Evolutionary conservation across 1,140 invertebrate genomes (phyloP), one percentile per base, ranked within the genome.

Genomic region (Drosophila lacertosa): DNA sequence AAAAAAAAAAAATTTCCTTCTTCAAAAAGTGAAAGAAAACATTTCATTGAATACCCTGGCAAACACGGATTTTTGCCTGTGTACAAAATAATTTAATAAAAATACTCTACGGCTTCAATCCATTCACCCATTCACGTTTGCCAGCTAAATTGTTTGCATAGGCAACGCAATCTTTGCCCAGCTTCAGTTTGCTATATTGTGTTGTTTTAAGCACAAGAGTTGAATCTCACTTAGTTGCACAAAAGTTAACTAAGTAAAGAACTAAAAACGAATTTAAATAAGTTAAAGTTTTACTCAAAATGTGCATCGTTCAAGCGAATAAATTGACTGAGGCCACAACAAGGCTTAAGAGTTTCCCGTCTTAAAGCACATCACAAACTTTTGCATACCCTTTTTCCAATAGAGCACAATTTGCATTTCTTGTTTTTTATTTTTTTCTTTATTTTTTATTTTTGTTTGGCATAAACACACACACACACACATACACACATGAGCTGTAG

Each of bases 1-100:
- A 82, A 74, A 88, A 88, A 86, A 86, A 88, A 86, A 88, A 82
- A 74, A 86, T 86, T 86, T 71, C 70, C 75, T 88, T 82, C 13
- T 11, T 6, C 11, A 7, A 9, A 42, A 53, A 45, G 29, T 20
- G 7, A 55, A 47, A 29, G 11, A 47, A 40, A 71, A 54, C 29
- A 20, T 29, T 54, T 18, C 51, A 53, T 20, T 24, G 42, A 67
- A 65, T 57, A 22, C 62, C n/a, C 40, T 65, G 15, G 33, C 48
- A 48, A 48, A 11, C 40, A 10, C 51, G 35, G n/a, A n/a, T n/a
- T n/a, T n/a, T 20, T 9, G 18, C n/a, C 40, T 39, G 3, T 10
- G 15, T 4, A 16, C 18, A 5, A 29, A 11, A 48, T 22, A 7
- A 20, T 60, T 50, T 29, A 45, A 59, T 24, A 9, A 9, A 35